phyloP scores from a whole-genome alignment of 2,113 vertebrate genomes.

The Apus apus region DNA sequence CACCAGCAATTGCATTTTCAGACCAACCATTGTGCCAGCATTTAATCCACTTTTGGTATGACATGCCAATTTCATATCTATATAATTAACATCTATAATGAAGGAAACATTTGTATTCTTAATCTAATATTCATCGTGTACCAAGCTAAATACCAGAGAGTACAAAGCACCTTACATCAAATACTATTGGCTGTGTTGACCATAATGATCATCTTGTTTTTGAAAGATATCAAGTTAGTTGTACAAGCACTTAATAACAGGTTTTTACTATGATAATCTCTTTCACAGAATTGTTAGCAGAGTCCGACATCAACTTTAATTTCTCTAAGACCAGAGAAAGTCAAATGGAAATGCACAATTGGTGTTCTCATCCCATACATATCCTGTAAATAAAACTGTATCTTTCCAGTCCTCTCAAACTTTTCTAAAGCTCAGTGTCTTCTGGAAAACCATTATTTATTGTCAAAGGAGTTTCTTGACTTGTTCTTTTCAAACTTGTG shows the following conservation, averaged over 20 bases:
- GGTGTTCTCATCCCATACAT: not conserved
- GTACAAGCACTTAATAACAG: not conserved
- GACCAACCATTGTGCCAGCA: not conserved
- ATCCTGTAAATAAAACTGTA: not conserved
- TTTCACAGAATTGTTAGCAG: not conserved
- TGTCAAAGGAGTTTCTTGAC: not conserved
- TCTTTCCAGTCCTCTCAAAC: not conserved
- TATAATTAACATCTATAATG: not conserved
- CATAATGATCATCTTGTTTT: not conserved
- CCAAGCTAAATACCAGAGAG: not conserved
- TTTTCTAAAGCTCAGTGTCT: not conserved
- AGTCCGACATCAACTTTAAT: not conserved
- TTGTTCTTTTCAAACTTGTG: constrained; percentile 11
- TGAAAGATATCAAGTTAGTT: not conserved
- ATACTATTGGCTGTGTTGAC: not conserved
- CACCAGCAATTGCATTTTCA: not conserved
- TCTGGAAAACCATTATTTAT: constrained; percentile 23
- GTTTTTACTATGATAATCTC: not conserved
- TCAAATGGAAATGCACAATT: not conserved
- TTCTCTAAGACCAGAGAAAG: not conserved
- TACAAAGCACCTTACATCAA: not conserved
- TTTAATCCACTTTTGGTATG: not conserved
- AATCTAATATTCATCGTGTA: not conserved
- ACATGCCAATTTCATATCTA: not conserved
- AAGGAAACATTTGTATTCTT: not conserved